phyloP scores from a whole-genome alignment of 2,888 invertebrate genomes.

The Cepaea hortensis region DNA sequence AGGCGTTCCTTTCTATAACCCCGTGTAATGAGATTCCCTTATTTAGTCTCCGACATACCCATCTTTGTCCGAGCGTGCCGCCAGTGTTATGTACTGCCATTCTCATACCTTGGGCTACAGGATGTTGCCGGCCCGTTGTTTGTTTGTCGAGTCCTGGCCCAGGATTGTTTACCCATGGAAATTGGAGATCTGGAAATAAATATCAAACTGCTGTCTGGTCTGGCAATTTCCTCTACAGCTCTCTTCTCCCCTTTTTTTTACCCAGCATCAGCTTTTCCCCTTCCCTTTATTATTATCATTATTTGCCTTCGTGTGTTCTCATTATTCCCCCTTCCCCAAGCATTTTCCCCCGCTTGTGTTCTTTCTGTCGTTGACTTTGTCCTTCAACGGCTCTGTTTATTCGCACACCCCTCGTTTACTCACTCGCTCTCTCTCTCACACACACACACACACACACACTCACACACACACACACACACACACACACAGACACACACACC shows the following conservation, averaged over 20 bases:
- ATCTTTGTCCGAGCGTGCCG: slow-evolving; percentile 37
- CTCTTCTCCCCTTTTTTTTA: background rate
- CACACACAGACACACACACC: too few relatives aligned
- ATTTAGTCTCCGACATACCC: slow-evolving; percentile 22
- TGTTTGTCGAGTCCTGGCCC: slow-evolving; percentile 32
- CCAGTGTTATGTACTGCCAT: slow-evolving; percentile 17
- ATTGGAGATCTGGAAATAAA: slow-evolving; percentile 44
- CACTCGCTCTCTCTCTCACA: too few relatives aligned
- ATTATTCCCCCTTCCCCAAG: background rate
- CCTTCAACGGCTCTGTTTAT: background rate
- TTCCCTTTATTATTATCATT: slow-evolving; percentile 14
- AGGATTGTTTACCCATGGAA: slow-evolving; percentile 44
- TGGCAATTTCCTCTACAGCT: slow-evolving; percentile 26
- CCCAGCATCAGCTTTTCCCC: background rate
- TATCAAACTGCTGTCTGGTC: slow-evolving; percentile 33
- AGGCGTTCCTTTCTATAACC: background rate
- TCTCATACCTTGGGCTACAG: slow-evolving; percentile 20
- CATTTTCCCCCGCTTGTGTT: background rate
- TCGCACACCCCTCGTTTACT: too few relatives aligned
- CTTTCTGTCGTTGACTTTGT: background rate
- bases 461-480: too few relatives aligned
- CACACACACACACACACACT: too few relatives aligned
- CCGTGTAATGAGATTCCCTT: slow-evolving; percentile 15
- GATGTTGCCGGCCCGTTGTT: slow-evolving; percentile 38
- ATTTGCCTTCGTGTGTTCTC: slow-evolving; percentile 27